These are phyloP conservation scores for Slavum lentiscoides DNA, from an alignment of 2,888 invertebrate species.

Conservation along the genomic window DNA sequence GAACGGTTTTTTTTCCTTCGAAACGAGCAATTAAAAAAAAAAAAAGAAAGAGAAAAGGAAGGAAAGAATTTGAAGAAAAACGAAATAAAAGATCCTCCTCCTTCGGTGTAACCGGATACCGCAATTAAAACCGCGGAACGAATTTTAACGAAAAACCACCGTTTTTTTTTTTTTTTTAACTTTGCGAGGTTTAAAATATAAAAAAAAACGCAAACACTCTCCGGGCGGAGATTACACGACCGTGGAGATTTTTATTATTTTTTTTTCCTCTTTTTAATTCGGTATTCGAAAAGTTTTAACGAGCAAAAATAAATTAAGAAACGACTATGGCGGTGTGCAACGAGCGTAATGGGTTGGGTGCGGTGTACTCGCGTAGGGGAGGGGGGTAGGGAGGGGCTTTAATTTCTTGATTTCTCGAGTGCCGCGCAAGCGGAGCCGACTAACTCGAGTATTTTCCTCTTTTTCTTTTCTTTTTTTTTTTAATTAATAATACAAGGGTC, in stretches of 20 bases:
- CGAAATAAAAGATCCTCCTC: conserved; percentile 31
- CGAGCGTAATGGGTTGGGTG: neutral
- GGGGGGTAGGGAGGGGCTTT: neutral
- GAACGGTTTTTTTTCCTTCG: conserved; percentile 31
- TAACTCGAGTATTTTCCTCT: conserved; percentile 22
- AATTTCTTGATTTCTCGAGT: conserved; percentile 51
- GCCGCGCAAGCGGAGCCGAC: conserved; percentile 7
- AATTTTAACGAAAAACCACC: conserved; percentile 38
- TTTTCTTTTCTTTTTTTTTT: conserved; percentile 22
- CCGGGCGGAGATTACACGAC: conserved; percentile 38
- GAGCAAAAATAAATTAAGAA: conserved; percentile 53
- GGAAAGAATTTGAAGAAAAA: neutral
- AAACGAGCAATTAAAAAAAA: conserved; percentile 50
- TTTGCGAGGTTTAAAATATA: conserved; percentile 20
- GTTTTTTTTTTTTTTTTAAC: conserved; percentile 12
- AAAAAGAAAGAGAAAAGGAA: no score
- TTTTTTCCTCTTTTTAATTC: neutral
- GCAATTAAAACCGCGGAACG: conserved; percentile 48
- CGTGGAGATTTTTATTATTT: conserved; percentile 28
- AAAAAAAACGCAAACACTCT: conserved; percentile 12
- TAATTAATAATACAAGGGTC: conserved; percentile 51
- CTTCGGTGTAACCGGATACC: conserved; percentile 47
- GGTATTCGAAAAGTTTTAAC: conserved; percentile 46
- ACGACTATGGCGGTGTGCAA: conserved; percentile 8
- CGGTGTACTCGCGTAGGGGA: no score